These are phyloP conservation scores for Litocranius walleri DNA, from an alignment of 2,113 vertebrate genomes.

Conservation along the genomic window DNA sequence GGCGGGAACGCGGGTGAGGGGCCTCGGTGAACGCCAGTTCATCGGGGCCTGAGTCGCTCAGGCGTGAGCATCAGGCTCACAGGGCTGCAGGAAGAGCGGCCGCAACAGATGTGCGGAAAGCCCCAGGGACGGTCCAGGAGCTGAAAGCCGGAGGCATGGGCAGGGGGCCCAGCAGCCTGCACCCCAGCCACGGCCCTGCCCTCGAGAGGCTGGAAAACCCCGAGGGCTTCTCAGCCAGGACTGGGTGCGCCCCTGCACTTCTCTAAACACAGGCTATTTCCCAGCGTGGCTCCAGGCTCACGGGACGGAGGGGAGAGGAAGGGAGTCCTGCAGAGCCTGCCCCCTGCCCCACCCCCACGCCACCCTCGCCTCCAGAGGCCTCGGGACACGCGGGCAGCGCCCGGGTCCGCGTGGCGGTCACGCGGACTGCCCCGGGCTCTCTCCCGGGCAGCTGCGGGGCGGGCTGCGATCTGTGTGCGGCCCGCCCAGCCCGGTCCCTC, in stretches of 20 bases:
- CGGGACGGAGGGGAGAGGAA: background rate
- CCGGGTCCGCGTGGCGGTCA: fast-evolving
- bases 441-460: background rate
- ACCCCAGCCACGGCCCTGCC: background rate
- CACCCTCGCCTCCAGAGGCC: fast-evolving
- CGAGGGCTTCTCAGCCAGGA: background rate
- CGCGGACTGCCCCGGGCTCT: background rate
- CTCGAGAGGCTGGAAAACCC: background rate
- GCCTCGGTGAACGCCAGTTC: fast-evolving
- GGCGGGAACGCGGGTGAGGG: fast-evolving
- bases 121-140: background rate
- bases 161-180: background rate
- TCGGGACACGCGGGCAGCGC: fast-evolving
- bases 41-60: background rate
- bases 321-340: background rate
- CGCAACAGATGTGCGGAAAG: fast-evolving
- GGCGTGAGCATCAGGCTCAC: fast-evolving
- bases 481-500: background rate
- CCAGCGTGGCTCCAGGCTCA: background rate
- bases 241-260: background rate
- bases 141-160: background rate
- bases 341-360: background rate
- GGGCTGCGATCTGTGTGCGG: too few species aligned
- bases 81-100: background rate
- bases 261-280: background rate